These are phyloP conservation scores for Junonia oenone DNA, from an alignment of 2,888 invertebrate species.

Conservation along the genomic window DNA sequence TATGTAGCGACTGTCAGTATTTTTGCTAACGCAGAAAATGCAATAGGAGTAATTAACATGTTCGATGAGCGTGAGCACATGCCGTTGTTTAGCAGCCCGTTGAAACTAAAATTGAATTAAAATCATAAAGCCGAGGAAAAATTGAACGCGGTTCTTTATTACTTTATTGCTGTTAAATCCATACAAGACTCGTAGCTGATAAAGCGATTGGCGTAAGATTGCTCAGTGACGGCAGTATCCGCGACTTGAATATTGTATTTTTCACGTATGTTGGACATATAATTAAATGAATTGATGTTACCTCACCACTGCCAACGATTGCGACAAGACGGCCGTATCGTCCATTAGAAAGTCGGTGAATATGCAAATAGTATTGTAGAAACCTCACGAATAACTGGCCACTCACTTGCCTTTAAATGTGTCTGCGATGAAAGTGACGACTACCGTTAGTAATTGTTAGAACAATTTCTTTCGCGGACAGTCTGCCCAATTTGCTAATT, in stretches of 20 bases:
- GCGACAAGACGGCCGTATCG: constrained; percentile 76
- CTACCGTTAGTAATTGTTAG: constrained; percentile 74
- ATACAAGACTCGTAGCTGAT: constrained; percentile 37
- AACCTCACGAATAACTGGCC: constrained; percentile 79
- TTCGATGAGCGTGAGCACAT: constrained; percentile 36
- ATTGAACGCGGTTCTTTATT: constrained; percentile 55
- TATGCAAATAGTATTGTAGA: constrained; percentile 80
- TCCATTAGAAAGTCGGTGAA: constrained; percentile 79
- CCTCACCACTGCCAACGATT: constrained; percentile 71
- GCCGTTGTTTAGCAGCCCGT: constrained; percentile 42
- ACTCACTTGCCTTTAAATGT: constrained; percentile 76
- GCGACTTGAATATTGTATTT: constrained; percentile 55
- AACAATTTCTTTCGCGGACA: constrained; percentile 59
- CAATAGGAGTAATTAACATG: constrained; percentile 38
- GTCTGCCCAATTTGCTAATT: constrained; percentile 48
- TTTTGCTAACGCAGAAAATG: constrained; percentile 47
- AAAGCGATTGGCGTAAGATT: neutral
- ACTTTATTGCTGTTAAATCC: constrained; percentile 33
- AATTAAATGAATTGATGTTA: constrained; percentile 76
- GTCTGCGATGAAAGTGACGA: constrained; percentile 77
- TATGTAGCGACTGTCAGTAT: constrained; percentile 38
- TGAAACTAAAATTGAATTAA: constrained; percentile 48
- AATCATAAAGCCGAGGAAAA: constrained; percentile 52
- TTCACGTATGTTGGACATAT: constrained; percentile 42
- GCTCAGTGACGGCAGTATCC: constrained; percentile 54